These are phyloP conservation scores for Meliscaeva auricollis DNA, from an alignment of 2,888 invertebrate genomes.

Conservation along the genomic window DNA sequence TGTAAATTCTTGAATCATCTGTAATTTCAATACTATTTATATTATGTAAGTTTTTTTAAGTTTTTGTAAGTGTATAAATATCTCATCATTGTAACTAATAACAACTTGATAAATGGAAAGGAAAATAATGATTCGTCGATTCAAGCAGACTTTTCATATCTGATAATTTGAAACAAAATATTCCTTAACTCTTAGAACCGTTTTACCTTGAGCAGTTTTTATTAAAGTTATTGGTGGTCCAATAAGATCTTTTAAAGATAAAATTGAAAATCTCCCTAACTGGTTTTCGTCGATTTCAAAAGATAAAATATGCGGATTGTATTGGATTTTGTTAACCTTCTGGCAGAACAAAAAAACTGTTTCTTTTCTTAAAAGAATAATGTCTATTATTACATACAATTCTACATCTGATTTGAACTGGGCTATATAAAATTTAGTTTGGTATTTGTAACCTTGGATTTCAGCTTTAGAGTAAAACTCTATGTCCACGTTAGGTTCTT, in stretches of 20 bases:
- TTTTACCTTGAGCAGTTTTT: slow-evolving; percentile 40
- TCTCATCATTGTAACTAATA: neutral
- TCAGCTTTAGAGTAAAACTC: slow-evolving; percentile 50
- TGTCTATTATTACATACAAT: slow-evolving; percentile 48
- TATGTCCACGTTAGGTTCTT: slow-evolving; percentile 1
- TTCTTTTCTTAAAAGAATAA: slow-evolving; percentile 32
- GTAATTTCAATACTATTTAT: neutral
- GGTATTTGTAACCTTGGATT: slow-evolving; percentile 52
- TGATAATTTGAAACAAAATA: slow-evolving; percentile 23
- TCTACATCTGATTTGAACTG: slow-evolving; percentile 49
- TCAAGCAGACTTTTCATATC: neutral
- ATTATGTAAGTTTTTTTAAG: neutral
- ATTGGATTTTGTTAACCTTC: too few species aligned
- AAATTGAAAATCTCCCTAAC: slow-evolving; percentile 25
- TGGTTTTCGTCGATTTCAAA: slow-evolving; percentile 29
- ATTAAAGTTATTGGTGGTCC: slow-evolving; percentile 44
- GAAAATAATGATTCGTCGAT: neutral
- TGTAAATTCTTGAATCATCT: neutral
- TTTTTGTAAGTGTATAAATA: neutral
- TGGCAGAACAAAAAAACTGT: slow-evolving; percentile 33
- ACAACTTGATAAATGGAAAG: neutral
- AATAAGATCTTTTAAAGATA: slow-evolving; percentile 26
- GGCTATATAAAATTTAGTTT: slow-evolving; percentile 46
- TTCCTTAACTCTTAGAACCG: slow-evolving; percentile 36
- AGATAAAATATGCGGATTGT: slow-evolving; percentile 10